Evolutionary conservation across 2,888 invertebrate species (phyloP).

Genomic region (Entomobrya proxima): DNA sequence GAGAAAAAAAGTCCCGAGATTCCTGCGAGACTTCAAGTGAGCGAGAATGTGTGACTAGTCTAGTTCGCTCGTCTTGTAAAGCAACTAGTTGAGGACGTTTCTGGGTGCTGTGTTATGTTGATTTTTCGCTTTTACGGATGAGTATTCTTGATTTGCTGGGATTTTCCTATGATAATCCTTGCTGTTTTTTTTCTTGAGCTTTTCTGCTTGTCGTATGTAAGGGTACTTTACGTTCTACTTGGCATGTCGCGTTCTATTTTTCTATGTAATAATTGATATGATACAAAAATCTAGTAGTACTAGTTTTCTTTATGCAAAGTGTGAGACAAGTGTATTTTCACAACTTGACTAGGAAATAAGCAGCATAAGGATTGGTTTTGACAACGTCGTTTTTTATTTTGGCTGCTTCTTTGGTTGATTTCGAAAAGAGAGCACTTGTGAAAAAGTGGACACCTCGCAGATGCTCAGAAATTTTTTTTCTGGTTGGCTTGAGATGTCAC

Average conservation of each 20-base stretch:
- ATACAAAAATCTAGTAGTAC: neutral
- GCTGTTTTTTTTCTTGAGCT: neutral
- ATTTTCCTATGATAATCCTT: conserved; percentile 31
- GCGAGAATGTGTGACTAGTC: conserved; percentile 34
- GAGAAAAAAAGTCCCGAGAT: conserved; percentile 34
- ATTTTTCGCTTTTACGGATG: conserved; percentile 14
- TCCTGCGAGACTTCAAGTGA: conserved; percentile 39
- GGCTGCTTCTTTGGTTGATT: neutral
- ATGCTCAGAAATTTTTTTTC: neutral
- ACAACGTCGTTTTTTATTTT: neutral
- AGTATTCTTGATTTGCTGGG: conserved; percentile 29
- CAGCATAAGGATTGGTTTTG: neutral
- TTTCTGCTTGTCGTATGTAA: neutral
- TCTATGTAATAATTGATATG: conserved; percentile 3
- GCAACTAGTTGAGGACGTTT: conserved; percentile 43
- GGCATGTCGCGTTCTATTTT: neutral
- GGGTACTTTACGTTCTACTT: neutral
- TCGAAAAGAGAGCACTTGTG: conserved; percentile 3
- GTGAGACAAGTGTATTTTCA: neutral
- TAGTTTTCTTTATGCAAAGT: neutral
- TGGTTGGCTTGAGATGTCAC: conserved; percentile 37
- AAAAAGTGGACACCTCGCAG: conserved; percentile 30
- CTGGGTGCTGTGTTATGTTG: neutral
- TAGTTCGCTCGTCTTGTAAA: conserved; percentile 44
- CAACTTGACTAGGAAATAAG: conserved; percentile 28